Percentiles rank a stretch among this genome's conserved stretches.
phyloP scores from a whole-genome alignment of 1,140 invertebrate species.

The Zophobas morio region DNA sequence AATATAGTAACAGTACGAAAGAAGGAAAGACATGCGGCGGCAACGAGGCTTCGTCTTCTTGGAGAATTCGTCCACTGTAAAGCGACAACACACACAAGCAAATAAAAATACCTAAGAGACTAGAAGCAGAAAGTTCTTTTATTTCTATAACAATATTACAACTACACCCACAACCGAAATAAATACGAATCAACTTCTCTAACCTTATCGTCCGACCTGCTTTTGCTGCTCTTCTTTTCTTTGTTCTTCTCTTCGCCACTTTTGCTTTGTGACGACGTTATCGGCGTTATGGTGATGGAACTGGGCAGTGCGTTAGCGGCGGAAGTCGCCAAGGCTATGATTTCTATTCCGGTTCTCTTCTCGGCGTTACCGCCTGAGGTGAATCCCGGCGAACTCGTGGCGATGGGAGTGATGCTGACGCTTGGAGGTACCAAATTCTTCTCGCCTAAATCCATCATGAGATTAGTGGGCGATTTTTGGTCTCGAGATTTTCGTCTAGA shows the following conservation, averaged over 20 bases:
- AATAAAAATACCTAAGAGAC: no score
- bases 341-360: constrained; percentile 83
- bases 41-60: no score
- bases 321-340: constrained; percentile 80
- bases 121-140: no score
- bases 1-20: no score
- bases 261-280: constrained; percentile 73
- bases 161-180: background rate
- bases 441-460: constrained; percentile 71
- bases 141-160: no score
- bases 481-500: constrained; percentile 68
- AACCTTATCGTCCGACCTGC: constrained; percentile 71
- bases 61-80: no score
- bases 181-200: background rate
- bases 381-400: constrained; percentile 71
- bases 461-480: constrained; percentile 61
- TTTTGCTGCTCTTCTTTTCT: constrained; percentile 77
- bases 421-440: constrained; percentile 79
- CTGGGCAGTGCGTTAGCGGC: constrained; percentile 77
- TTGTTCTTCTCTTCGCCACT: constrained; percentile 73
- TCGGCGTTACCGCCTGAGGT: constrained; percentile 60
- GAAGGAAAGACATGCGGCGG: no score
- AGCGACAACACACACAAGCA: no score
- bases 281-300: constrained; percentile 89
- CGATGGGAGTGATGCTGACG: constrained; percentile 85